Conservation (phyloP, 2,113 vertebrate species). For the Pipra filicauda region DNA sequence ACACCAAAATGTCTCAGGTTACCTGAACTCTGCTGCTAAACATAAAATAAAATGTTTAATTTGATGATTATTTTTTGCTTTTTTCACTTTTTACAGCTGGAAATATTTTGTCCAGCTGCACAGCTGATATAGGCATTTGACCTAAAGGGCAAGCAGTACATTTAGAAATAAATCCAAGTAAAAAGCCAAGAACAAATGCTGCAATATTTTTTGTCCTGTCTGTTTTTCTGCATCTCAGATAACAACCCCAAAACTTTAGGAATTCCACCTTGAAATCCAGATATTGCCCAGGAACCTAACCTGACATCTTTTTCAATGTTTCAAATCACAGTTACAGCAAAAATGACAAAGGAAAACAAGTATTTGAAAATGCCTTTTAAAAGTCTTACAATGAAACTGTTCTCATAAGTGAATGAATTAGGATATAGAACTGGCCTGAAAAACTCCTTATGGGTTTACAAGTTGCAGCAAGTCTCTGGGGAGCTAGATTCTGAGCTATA, state of each 20-base stretch:
- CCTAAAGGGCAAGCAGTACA: neutral
- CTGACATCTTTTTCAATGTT: constrained; percentile 16
- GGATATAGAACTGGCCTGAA: constrained; percentile 65
- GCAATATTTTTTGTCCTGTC: constrained; percentile 1
- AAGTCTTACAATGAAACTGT: constrained; percentile 40
- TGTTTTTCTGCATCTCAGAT: constrained; percentile 4
- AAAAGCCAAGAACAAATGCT: constrained; percentile 14
- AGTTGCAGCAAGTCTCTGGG: constrained; percentile 62
- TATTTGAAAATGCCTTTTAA: constrained; percentile 32
- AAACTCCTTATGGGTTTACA: constrained; percentile 73
- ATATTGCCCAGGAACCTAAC: neutral
- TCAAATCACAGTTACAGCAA: constrained; percentile 18
- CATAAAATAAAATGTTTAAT: neutral
- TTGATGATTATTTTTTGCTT: neutral
- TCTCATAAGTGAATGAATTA: constrained; percentile 64
- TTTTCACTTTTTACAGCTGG: neutral
- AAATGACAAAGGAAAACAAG: constrained; percentile 38
- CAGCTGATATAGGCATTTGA: neutral
- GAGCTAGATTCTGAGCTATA: constrained; percentile 58
- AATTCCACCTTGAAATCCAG: neutral
- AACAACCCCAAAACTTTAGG: neutral
- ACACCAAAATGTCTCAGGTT: neutral
- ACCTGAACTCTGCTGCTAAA: neutral
- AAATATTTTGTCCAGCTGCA: neutral
- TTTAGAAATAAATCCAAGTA: constrained; percentile 48